Conservation (phyloP, 2,797 vertebrate genomes). For the Tachyglossus aculeatus region DNA sequence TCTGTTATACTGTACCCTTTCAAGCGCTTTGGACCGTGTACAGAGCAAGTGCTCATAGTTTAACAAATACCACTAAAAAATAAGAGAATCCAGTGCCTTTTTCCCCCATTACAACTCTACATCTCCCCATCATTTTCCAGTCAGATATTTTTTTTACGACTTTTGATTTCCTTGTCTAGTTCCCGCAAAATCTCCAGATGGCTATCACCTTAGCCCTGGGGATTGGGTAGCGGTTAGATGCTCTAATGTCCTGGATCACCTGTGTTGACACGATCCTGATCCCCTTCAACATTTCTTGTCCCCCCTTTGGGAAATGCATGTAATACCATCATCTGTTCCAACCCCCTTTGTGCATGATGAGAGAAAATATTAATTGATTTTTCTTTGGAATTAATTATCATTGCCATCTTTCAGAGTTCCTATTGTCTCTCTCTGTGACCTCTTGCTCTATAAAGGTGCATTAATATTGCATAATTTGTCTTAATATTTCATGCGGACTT, state of each 20-base stretch:
- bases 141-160: neutral
- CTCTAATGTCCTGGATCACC: neutral
- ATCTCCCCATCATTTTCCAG: neutral
- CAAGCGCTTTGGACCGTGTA: no score
- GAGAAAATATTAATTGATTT: constrained; percentile 31
- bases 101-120: neutral
- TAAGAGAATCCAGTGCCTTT: no score
- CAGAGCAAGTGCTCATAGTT: no score
- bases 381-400: constrained; percentile 26
- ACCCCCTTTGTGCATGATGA: neutral
- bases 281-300: neutral
- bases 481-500: neutral
- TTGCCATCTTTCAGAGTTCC: neutral
- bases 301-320: neutral
- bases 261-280: accelerated
- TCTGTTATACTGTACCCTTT: no score
- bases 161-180: neutral
- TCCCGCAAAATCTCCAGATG: neutral
- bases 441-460: neutral
- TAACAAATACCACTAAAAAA: no score
- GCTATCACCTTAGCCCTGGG: accelerated
- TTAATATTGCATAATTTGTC: constrained; percentile 10
- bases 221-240: accelerated
- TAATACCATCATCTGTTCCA: neutral
- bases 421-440: neutral